A percentile compares a stretch with the other conserved stretches of the same genome.
Conservation (phyloP, 2,888 invertebrate species). For the Callyntrura sp. region DNA sequence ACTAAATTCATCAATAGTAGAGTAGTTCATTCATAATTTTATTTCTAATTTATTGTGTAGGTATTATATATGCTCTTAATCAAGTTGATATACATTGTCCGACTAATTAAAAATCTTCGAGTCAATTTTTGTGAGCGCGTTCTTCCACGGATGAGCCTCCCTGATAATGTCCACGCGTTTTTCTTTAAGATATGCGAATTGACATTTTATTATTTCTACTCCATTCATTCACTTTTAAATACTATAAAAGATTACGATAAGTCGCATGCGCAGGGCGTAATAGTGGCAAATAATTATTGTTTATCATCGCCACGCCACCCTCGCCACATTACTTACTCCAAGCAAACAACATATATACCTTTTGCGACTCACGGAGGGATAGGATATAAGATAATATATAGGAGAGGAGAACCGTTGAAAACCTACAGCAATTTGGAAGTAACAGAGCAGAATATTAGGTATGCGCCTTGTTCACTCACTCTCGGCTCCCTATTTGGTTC, state of each 20-base stretch:
- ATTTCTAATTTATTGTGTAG: too few relatives aligned
- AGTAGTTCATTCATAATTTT: too few relatives aligned
- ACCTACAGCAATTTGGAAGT: neutral
- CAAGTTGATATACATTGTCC: neutral
- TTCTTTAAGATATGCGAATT: conserved; percentile 35
- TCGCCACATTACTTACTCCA: neutral
- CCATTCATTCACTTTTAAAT: conserved; percentile 45
- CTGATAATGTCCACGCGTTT: conserved; percentile 48
- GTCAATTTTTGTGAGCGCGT: neutral
- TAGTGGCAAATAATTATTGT: too few relatives aligned
- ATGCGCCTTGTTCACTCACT: conserved; percentile 20
- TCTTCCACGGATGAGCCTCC: conserved; percentile 2
- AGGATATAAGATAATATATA: neutral
- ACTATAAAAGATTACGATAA: conserved; percentile 1
- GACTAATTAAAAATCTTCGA: too few relatives aligned
- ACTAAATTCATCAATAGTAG: too few relatives aligned
- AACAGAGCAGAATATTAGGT: neutral
- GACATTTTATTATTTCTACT: neutral
- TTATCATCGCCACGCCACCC: too few relatives aligned
- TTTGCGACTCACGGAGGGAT: neutral
- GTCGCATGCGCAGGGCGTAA: conserved; percentile 27
- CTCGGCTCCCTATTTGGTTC: conserved; percentile 28
- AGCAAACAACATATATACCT: neutral
- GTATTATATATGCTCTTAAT: too few relatives aligned
- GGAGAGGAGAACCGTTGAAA: neutral